phyloP scores from a whole-genome alignment of 2,888 invertebrate species.

The Eupithecia pulchellata region DNA sequence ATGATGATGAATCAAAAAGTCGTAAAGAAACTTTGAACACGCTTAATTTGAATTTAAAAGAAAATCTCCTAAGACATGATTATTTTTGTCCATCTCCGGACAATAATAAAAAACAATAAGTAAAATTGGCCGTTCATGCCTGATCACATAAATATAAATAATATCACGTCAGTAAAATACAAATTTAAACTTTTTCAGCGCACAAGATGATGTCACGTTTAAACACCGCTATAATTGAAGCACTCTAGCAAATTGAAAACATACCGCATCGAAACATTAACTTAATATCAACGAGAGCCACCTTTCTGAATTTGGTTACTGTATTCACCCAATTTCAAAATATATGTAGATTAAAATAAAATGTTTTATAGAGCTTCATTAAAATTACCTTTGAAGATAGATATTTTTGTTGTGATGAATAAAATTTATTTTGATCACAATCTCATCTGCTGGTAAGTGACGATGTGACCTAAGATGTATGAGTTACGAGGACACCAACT shows the following conservation, averaged over 20 bases:
- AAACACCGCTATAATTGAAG: constrained; percentile 24
- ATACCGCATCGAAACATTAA: constrained; percentile 29
- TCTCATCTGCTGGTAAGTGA: too few relatives aligned
- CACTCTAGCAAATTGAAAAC: constrained; percentile 38
- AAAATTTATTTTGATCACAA: background rate
- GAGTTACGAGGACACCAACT: too few relatives aligned
- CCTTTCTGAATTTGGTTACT: constrained; percentile 20
- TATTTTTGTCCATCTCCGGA: too few relatives aligned
- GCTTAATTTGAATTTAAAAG: too few relatives aligned
- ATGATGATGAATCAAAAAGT: background rate
- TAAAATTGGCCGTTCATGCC: too few relatives aligned
- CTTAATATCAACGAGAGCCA: constrained; percentile 18
- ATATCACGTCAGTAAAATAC: background rate
- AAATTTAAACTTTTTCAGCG: background rate
- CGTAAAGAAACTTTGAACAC: background rate
- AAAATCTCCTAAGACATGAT: too few relatives aligned
- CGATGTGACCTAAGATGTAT: too few relatives aligned
- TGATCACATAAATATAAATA: too few relatives aligned
- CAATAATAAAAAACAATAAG: too few relatives aligned
- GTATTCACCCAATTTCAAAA: constrained; percentile 12
- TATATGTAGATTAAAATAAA: background rate
- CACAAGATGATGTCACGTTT: background rate
- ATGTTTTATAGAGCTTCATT: background rate
- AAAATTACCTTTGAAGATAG: background rate
- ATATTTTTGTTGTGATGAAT: background rate